A percentile compares a stretch with the other conserved stretches of the same genome.
Evolutionary conservation across 2,888 invertebrate species (phyloP).

Genomic region (Troglohyphantes excavatus): DNA sequence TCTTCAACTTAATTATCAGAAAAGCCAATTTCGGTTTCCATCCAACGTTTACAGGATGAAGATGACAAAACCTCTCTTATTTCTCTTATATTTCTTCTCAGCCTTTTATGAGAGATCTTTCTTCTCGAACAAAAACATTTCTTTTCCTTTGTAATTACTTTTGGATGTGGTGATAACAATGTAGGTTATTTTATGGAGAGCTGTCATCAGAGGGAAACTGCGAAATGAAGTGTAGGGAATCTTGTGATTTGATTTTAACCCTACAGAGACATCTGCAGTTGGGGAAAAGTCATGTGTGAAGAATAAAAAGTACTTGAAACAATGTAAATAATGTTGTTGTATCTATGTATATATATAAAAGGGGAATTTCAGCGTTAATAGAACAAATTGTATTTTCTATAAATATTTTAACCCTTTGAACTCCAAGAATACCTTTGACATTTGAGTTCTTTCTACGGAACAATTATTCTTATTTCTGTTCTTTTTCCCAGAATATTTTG

Average conservation of each 20-base stretch:
- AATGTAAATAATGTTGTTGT: too few relatives aligned
- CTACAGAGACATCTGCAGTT: neutral
- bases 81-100: neutral
- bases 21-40: constrained; percentile 45
- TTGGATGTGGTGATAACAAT: neutral
- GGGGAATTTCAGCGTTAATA: too few relatives aligned
- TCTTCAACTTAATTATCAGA: neutral
- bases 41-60: neutral
- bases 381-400: too few relatives aligned
- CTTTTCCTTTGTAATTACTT: constrained; percentile 4
- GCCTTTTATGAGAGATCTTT: neutral
- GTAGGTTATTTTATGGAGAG: neutral
- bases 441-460: too few relatives aligned
- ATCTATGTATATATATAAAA: too few relatives aligned
- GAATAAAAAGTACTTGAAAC: too few relatives aligned
- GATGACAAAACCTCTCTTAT: neutral
- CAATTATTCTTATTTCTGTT: too few relatives aligned
- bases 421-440: too few relatives aligned
- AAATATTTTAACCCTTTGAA: too few relatives aligned
- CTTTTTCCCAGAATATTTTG: too few relatives aligned
- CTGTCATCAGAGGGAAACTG: neutral
- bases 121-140: neutral
- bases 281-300: too few relatives aligned
- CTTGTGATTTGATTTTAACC: neutral
- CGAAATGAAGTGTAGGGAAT: too few relatives aligned